These are phyloP conservation scores for Acrobasis repandana DNA, from an alignment of 2,888 invertebrate genomes.

Conservation along the genomic window DNA sequence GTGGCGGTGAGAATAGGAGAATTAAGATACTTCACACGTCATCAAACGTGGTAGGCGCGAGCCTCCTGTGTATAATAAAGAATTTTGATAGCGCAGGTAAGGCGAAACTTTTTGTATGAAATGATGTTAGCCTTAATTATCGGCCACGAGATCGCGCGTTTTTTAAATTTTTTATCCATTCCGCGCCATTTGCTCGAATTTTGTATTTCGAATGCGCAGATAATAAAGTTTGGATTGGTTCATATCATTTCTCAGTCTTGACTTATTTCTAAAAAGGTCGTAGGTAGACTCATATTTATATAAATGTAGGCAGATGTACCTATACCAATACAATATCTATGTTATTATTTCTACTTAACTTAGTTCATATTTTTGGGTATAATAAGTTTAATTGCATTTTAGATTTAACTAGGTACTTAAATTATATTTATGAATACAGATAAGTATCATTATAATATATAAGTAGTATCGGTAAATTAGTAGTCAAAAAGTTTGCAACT, in stretches of 20 bases:
- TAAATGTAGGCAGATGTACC: too few relatives aligned
- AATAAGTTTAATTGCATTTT: too few relatives aligned
- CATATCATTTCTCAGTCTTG: not conserved
- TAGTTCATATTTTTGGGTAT: too few relatives aligned
- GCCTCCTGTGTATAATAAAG: slow-evolving; percentile 52
- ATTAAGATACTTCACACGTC: not conserved
- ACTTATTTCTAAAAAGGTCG: not conserved
- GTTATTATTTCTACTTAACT: too few relatives aligned
- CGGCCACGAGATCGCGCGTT: slow-evolving; percentile 77
- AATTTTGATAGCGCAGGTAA: slow-evolving; percentile 76
- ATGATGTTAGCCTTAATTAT: slow-evolving; percentile 78
- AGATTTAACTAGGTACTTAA: too few relatives aligned
- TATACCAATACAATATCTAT: too few relatives aligned
- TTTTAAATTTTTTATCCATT: slow-evolving; percentile 52
- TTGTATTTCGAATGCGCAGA: slow-evolving; percentile 41
- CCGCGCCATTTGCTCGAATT: slow-evolving; percentile 71
- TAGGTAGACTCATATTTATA: too few relatives aligned
- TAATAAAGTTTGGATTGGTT: slow-evolving; percentile 28
- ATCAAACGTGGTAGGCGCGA: slow-evolving; percentile 10
- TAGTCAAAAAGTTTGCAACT: not conserved
- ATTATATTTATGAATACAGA: not conserved
- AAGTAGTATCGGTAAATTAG: not conserved
- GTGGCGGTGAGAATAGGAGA: too few relatives aligned
- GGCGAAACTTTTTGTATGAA: slow-evolving; percentile 71
- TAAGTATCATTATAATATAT: not conserved